A percentile compares a stretch with the other conserved stretches of the same genome.
phyloP scores from a whole-genome alignment of 37 sponge, comb jelly and placozoan genomes.

The Aplysina aerophoba region DNA sequence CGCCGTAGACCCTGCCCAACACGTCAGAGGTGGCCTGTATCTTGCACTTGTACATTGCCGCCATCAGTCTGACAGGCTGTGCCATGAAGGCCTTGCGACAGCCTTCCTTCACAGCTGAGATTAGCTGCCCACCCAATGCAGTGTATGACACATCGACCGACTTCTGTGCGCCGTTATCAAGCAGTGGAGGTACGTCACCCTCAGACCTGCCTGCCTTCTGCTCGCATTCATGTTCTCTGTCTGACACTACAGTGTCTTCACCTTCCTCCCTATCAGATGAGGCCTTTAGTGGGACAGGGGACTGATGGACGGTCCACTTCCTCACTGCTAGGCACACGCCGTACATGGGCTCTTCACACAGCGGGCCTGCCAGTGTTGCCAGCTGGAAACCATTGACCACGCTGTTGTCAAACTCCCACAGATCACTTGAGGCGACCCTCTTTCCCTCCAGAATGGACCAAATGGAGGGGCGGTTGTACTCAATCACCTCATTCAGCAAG shows the following conservation, averaged over 20 bases:
- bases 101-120: constrained; percentile 91
- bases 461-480: constrained; percentile 67
- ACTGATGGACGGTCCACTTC: constrained; percentile 61
- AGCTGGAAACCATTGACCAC: constrained; percentile 94
- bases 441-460: constrained; percentile 47
- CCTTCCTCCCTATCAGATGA: not conserved
- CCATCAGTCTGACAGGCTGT: constrained; percentile 89
- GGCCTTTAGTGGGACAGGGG: not conserved
- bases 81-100: constrained; percentile 85
- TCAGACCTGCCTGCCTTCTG: not conserved
- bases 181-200: not conserved
- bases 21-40: constrained; percentile 94
- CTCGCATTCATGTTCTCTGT: not conserved
- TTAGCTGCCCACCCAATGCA: constrained; percentile 91
- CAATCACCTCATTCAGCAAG: constrained; percentile 66
- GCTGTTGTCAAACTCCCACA: constrained; percentile 75
- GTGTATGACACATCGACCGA: not conserved
- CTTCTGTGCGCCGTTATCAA: no score
- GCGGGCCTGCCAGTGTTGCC: constrained; percentile 91
- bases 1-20: constrained; percentile 89
- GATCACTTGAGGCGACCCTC: not conserved
- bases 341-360: constrained; percentile 95
- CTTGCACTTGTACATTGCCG: constrained; percentile 91
- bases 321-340: constrained; percentile 85
- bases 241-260: not conserved